phyloP scores from a whole-genome alignment of 2,888 invertebrate genomes.

The Caenorhabditis sp. region DNA sequence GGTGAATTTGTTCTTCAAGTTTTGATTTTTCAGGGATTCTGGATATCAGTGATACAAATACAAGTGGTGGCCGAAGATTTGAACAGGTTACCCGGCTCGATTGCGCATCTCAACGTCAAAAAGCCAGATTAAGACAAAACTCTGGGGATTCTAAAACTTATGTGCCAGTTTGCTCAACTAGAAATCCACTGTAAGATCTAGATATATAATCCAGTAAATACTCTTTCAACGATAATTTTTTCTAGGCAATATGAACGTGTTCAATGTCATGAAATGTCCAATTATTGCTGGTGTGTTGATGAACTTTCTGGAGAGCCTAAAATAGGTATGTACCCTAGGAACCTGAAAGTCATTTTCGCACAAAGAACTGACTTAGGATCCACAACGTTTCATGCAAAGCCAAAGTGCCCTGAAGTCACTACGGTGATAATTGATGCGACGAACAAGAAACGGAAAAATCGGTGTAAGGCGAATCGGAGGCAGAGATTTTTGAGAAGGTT shows the following conservation, averaged over 20 bases:
- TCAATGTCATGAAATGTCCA: constrained; percentile 79
- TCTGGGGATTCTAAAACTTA: constrained; percentile 33
- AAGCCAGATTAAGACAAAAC: constrained; percentile 28
- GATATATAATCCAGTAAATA: neutral
- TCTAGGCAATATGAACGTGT: constrained; percentile 84
- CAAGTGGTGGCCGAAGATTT: neutral
- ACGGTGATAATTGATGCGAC: constrained; percentile 11
- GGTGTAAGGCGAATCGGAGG: constrained; percentile 40
- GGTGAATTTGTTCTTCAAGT: too few species aligned
- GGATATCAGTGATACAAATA: constrained; percentile 25
- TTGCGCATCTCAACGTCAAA: constrained; percentile 44
- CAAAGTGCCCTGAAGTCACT: constrained; percentile 28
- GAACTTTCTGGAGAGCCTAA: constrained; percentile 88
- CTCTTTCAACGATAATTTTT: neutral
- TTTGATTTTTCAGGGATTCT: constrained; percentile 33
- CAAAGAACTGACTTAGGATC: constrained; percentile 15
- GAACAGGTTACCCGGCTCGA: constrained; percentile 26
- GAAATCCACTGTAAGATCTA: constrained; percentile 33
- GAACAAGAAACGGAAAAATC: constrained; percentile 26
- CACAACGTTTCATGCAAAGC: constrained; percentile 37
- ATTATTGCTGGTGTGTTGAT: constrained; percentile 89
- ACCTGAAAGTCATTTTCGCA: neutral
- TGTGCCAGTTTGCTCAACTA: constrained; percentile 41
- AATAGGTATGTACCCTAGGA: constrained; percentile 77
- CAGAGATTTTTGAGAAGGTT: constrained; percentile 39